phyloP scores from a whole-genome alignment of 2,888 invertebrate genomes.

The Hololepta plana region DNA sequence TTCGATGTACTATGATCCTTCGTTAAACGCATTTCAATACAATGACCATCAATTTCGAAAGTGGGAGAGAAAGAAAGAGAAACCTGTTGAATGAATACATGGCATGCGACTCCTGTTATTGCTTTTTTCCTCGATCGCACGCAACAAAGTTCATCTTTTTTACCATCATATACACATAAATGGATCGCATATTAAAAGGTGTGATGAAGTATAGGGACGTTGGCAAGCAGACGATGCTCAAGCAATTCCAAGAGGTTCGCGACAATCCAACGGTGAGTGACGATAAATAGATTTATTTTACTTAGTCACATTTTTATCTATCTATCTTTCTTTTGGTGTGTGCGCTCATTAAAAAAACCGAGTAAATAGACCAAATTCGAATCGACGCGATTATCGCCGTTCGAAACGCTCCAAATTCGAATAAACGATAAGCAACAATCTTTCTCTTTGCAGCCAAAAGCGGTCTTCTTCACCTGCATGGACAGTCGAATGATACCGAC shows the following conservation, averaged over 20 bases:
- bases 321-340: not conserved
- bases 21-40: not conserved
- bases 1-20: constrained; percentile 6
- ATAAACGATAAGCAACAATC: too few relatives aligned
- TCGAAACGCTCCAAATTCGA: too few relatives aligned
- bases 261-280: constrained; percentile 67
- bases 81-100: constrained; percentile 5
- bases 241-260: constrained; percentile 78
- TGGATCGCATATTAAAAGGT: constrained; percentile 79
- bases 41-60: not conserved
- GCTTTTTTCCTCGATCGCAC: too few relatives aligned
- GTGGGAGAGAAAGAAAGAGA: constrained; percentile 3
- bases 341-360: too few relatives aligned
- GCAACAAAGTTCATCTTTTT: too few relatives aligned
- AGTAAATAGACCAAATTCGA: too few relatives aligned
- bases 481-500: constrained; percentile 96
- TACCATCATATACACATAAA: constrained; percentile 21
- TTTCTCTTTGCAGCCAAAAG: constrained; percentile 63
- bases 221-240: constrained; percentile 70
- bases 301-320: constrained; percentile 1
- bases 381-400: too few relatives aligned
- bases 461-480: constrained; percentile 95
- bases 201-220: constrained; percentile 76
- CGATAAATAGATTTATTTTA: constrained; percentile 5
- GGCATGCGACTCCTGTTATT: not conserved